Percentiles rank a stretch among this genome's conserved stretches.
Evolutionary conservation across 2,113 vertebrate species (phyloP).

Genomic region (Morphnarchus princeps): DNA sequence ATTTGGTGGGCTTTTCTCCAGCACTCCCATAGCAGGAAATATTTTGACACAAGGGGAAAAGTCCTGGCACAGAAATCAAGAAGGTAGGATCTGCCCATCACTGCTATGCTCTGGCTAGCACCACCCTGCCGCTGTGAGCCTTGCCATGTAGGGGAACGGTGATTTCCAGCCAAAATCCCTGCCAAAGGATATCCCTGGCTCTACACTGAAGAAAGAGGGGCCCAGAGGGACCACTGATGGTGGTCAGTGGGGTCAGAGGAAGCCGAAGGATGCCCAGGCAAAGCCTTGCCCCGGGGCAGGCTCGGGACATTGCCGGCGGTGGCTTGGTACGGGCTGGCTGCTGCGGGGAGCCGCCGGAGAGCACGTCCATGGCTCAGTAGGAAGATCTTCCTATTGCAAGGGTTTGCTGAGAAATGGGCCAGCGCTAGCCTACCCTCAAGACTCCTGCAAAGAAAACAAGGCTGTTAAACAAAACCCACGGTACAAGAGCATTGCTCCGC

Average conservation of each 20-base stretch:
- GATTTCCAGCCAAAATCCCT: not conserved
- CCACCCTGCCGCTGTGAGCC: accelerated
- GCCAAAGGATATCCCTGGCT: not conserved
- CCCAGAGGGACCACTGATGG: not conserved
- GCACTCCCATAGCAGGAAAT: not conserved
- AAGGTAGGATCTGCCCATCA: not conserved
- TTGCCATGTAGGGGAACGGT: accelerated
- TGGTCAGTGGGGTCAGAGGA: not conserved
- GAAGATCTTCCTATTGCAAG: not conserved
- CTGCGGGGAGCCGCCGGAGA: not conserved
- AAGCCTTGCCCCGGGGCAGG: not conserved
- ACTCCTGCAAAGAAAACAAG: not conserved
- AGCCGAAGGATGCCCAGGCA: not conserved
- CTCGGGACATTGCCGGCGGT: accelerated
- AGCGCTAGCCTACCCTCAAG: not conserved
- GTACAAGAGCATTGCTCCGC: not conserved
- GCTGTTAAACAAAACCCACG: not conserved
- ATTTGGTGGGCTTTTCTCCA: not conserved
- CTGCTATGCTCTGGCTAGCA: not conserved
- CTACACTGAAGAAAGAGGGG: not conserved
- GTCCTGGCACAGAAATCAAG: not conserved
- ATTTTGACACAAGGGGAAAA: not conserved
- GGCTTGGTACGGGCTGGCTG: not conserved
- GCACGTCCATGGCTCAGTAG: accelerated
- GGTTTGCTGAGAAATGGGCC: not conserved